Evolutionary conservation across 2,797 vertebrate genomes (phyloP).

Genomic region (Rhinoraja longicauda): DNA sequence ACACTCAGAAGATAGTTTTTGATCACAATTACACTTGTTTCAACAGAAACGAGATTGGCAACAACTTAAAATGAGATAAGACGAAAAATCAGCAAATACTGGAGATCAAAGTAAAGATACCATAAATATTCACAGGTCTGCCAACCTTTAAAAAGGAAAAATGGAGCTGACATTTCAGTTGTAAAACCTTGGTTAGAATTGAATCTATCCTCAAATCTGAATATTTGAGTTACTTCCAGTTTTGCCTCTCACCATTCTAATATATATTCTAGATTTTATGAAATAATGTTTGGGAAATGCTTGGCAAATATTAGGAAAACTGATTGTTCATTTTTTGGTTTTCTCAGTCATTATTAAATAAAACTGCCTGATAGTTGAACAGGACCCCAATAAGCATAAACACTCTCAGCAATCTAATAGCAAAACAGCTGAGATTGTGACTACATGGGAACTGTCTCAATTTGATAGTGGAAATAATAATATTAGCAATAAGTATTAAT

Average conservation of each 20-base stretch:
- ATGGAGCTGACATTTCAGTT: neutral
- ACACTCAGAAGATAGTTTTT: constrained; percentile 5
- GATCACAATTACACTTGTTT: constrained; percentile 8
- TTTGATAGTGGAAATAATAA: neutral
- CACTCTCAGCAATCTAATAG: neutral
- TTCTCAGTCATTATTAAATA: neutral
- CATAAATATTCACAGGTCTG: neutral
- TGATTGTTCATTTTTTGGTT: neutral
- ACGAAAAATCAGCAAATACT: neutral
- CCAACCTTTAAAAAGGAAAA: neutral
- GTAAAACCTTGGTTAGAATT: neutral
- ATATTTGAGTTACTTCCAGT: neutral
- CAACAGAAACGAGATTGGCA: neutral
- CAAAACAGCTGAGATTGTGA: neutral
- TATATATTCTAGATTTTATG: neutral
- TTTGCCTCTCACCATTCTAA: neutral
- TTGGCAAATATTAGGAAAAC: neutral
- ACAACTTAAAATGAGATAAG: neutral
- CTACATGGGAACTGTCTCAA: neutral
- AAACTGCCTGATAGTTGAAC: neutral
- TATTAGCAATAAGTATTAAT: too few relatives aligned
- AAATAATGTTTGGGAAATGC: neutral
- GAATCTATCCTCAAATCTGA: neutral
- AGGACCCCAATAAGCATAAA: neutral
- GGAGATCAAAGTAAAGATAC: constrained; percentile 1